Evolutionary conservation across 2,888 invertebrate species (phyloP).

Genomic region (Troglohyphantes excavatus): DNA sequence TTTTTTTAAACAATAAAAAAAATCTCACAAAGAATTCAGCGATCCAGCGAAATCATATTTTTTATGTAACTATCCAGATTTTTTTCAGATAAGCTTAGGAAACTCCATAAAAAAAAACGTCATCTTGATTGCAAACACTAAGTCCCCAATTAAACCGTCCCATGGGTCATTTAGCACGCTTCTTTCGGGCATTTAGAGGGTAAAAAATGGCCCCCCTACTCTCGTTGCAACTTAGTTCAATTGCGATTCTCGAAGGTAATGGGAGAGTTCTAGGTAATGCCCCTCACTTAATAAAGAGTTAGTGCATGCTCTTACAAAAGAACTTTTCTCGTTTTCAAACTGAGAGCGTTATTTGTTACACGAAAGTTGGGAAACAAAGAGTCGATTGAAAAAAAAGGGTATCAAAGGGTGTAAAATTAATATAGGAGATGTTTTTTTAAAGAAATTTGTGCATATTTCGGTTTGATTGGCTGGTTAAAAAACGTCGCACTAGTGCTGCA

Average conservation of each 20-base stretch:
- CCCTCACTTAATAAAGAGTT: slow-evolving; percentile 29
- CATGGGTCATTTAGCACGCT: background rate
- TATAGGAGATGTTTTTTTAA: too few relatives aligned
- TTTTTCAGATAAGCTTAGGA: background rate
- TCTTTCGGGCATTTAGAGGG: background rate
- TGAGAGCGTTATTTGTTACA: slow-evolving; percentile 19
- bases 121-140: background rate
- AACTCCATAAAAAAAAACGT: background rate
- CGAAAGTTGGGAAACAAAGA: background rate
- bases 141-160: background rate
- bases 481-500: too few relatives aligned
- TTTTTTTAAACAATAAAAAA: background rate
- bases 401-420: too few relatives aligned
- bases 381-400: too few relatives aligned
- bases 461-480: too few relatives aligned
- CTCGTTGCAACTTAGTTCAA: background rate
- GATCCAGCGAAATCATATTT: background rate
- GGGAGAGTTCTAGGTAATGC: slow-evolving; percentile 18
- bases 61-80: background rate
- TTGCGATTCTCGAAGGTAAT: slow-evolving; percentile 10
- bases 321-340: slow-evolving; percentile 31
- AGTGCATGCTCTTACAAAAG: background rate
- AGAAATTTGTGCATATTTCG: too few relatives aligned
- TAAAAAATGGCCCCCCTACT: background rate
- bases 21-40: background rate